Evolutionary conservation across 2,888 invertebrate genomes (phyloP).

Genomic region (Drosophila cognata): DNA sequence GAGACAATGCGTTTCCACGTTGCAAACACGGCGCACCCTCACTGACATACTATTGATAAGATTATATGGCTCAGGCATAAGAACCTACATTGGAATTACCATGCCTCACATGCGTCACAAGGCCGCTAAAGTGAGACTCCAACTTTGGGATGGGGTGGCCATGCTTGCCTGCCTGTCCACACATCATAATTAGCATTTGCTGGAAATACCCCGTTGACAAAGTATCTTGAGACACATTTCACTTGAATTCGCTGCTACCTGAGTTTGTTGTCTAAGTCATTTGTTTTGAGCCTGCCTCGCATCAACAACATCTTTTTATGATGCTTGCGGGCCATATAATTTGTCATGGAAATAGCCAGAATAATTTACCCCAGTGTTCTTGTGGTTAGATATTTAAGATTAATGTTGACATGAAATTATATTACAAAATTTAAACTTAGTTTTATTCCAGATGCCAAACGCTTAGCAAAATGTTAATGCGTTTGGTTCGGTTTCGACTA

Average conservation of each 20-base stretch:
- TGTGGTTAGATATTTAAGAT: neutral
- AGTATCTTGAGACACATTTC: slow-evolving; percentile 45
- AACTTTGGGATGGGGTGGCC: slow-evolving; percentile 32
- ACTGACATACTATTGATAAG: slow-evolving; percentile 62
- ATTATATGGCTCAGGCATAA: slow-evolving; percentile 47
- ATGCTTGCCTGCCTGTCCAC: slow-evolving; percentile 19
- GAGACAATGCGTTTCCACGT: slow-evolving; percentile 50
- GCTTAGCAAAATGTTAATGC: neutral
- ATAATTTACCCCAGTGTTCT: neutral
- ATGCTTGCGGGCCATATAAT: slow-evolving; percentile 13
- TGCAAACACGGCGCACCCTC: slow-evolving; percentile 62
- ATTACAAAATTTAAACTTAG: neutral
- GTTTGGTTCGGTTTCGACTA: neutral
- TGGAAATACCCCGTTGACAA: slow-evolving; percentile 52
- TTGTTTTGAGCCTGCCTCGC: slow-evolving; percentile 47
- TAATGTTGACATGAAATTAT: neutral
- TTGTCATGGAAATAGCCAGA: neutral
- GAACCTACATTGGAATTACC: slow-evolving; percentile 66
- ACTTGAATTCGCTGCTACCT: slow-evolving; percentile 65
- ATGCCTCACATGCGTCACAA: slow-evolving; percentile 62
- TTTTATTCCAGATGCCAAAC: neutral
- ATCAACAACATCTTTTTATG: neutral
- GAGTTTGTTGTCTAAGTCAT: slow-evolving; percentile 79
- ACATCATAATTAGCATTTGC: slow-evolving; percentile 46
- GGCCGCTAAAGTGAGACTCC: slow-evolving; percentile 13